Conservation (phyloP, 1,140 invertebrate species). For the Zaprionus lachaisei region DNA sequence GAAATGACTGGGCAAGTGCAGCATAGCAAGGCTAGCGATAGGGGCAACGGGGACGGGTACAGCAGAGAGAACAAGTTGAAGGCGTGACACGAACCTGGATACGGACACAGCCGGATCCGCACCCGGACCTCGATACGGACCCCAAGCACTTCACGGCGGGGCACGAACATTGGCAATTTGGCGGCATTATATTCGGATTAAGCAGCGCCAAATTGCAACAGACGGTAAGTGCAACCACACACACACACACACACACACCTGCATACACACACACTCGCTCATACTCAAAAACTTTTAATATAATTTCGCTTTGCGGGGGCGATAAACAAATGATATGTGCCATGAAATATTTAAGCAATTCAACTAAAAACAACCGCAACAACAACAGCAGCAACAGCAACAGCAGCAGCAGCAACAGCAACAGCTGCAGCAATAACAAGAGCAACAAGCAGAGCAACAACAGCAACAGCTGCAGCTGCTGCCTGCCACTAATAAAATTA, state of each 20-base stretch:
- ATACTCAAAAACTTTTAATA: conserved; percentile 36
- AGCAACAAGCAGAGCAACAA: conserved; percentile 15
- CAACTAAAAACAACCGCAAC: conserved; percentile 44
- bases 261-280: neutral
- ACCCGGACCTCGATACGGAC: conserved; percentile 9
- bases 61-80: neutral
- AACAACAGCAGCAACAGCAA: conserved; percentile 27
- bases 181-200: conserved; percentile 73
- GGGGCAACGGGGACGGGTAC: neutral
- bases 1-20: conserved; percentile 40
- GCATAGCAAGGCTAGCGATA: neutral
- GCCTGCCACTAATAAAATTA: conserved; percentile 72
- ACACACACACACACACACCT: conserved; percentile 12
- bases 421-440: conserved; percentile 13
- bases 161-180: conserved; percentile 71
- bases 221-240: conserved; percentile 61
- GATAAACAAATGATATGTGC: conserved; percentile 44
- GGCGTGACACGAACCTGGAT: conserved; percentile 16
- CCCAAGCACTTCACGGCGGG: conserved; percentile 12
- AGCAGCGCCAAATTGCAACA: conserved; percentile 73
- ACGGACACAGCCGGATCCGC: neutral
- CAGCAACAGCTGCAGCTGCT: conserved; percentile 9
- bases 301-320: conserved; percentile 10
- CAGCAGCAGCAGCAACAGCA: conserved; percentile 21
- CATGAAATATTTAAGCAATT: conserved; percentile 65